These are phyloP conservation scores for Epinotia ramella DNA, from an alignment of 2,888 invertebrate genomes.

Conservation along the genomic window DNA sequence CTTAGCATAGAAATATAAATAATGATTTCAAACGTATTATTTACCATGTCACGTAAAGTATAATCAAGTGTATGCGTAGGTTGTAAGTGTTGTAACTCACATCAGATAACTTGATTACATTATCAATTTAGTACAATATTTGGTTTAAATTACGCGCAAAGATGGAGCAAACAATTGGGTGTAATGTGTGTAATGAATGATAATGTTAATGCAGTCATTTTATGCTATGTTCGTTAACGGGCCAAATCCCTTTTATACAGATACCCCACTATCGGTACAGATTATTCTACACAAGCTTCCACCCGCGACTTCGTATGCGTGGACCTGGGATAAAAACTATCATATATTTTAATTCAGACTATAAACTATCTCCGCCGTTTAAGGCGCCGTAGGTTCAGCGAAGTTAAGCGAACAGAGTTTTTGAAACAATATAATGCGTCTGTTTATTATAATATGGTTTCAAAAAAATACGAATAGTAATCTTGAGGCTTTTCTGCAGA, in stretches of 20 bases:
- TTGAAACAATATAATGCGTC: no score
- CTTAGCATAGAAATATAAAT: background rate
- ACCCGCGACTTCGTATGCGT: no score
- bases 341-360: no score
- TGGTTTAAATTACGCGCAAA: background rate
- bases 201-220: background rate
- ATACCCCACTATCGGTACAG: background rate
- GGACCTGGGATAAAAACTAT: no score
- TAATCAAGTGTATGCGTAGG: background rate
- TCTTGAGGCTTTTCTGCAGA: no score
- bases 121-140: slow-evolving; percentile 20
- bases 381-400: no score
- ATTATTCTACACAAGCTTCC: no score
- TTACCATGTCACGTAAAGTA: background rate
- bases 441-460: no score
- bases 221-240: background rate
- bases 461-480: no score
- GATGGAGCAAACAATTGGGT: background rate
- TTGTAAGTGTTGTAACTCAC: background rate
- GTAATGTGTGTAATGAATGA: background rate
- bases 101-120: background rate
- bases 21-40: background rate
- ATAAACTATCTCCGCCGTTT: no score
- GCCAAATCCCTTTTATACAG: background rate
- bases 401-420: no score